These are phyloP conservation scores for Latrodectus hesperus DNA, from an alignment of 2,888 invertebrate genomes.

Conservation along the genomic window DNA sequence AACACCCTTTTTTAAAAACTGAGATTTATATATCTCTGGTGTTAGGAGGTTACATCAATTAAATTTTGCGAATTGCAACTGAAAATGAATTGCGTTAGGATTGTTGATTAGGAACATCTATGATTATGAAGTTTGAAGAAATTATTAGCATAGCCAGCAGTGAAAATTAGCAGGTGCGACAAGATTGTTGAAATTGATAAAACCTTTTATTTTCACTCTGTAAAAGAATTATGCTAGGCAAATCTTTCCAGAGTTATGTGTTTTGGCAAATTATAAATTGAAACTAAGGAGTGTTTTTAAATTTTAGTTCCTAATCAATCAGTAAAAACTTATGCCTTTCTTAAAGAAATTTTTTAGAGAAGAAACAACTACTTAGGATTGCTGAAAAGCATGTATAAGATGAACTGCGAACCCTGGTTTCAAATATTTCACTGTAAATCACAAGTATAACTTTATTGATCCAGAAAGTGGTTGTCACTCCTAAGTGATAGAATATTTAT, in stretches of 20 bases:
- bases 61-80: neutral
- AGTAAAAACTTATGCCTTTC: too few relatives aligned
- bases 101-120: constrained; percentile 3
- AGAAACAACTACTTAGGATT: too few relatives aligned
- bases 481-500: too few relatives aligned
- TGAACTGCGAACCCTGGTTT: too few relatives aligned
- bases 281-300: too few relatives aligned
- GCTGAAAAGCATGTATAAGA: too few relatives aligned
- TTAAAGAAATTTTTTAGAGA: too few relatives aligned
- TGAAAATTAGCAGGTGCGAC: neutral
- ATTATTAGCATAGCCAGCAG: neutral
- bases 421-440: too few relatives aligned
- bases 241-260: neutral
- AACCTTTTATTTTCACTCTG: neutral
- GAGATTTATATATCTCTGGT: neutral
- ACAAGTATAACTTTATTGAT: too few relatives aligned
- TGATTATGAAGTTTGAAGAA: neutral
- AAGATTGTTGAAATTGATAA: constrained; percentile 7
- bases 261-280: neutral
- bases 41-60: neutral
- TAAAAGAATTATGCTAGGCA: neutral
- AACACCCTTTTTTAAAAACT: neutral
- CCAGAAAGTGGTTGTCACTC: too few relatives aligned
- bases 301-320: too few relatives aligned
- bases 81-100: neutral